Percentiles rank a stretch among this genome's conserved stretches.
Conservation (phyloP, 30 jellyfish, hydroid and myxozoan species). For the Cassiopea andromeda region DNA sequence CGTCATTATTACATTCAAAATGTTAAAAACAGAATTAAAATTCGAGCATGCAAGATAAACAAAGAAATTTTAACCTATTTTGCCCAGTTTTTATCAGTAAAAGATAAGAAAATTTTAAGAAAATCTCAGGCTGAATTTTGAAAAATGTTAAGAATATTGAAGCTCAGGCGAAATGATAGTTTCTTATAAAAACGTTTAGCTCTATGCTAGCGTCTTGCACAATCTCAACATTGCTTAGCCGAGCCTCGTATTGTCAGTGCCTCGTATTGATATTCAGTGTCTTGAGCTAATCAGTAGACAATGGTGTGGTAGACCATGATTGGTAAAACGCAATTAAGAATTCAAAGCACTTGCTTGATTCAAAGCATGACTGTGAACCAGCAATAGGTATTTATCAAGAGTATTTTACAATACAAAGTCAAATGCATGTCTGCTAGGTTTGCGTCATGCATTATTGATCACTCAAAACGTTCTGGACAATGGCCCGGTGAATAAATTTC, state of each 20-base stretch:
- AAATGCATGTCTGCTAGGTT: background rate
- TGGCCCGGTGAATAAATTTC: background rate
- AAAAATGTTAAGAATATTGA: no score
- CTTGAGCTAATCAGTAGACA: constrained; percentile 1
- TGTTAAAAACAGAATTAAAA: no score
- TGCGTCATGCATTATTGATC: constrained; percentile 1
- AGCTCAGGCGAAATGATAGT: no score
- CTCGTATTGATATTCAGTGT: background rate
- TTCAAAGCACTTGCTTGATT: constrained; percentile 14
- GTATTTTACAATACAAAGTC: constrained; percentile 19
- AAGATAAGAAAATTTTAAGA: no score
- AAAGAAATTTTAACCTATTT: no score
- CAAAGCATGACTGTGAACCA: constrained; percentile 12
- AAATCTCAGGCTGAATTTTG: no score
- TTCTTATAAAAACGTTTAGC: background rate
- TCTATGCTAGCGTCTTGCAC: background rate
- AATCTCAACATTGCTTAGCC: background rate
- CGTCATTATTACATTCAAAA: no score
- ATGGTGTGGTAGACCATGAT: background rate
- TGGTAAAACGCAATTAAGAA: constrained; percentile 18
- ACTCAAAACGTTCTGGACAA: background rate
- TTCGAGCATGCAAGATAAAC: no score
- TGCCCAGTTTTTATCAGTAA: no score
- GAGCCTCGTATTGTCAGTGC: background rate
- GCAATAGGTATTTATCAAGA: constrained; percentile 42